Base-by-base conservation (phyloP, 37 sponge, comb jelly and placozoan genomes). In the Agelas oroides region DNA sequence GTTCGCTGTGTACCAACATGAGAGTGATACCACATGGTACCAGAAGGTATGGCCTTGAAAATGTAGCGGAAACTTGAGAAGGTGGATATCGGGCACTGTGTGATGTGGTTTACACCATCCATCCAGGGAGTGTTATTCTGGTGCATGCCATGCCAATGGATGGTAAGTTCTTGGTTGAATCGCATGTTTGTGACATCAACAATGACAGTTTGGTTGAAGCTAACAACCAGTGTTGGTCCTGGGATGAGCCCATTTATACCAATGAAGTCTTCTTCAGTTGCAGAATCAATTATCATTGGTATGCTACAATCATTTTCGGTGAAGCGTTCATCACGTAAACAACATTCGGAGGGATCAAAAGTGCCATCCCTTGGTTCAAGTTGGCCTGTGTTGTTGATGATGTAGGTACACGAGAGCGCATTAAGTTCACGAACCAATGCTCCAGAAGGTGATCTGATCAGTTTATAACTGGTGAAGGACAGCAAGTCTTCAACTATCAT, bases 21-120 rank as follows among this genome's bases (percentile, higher is more conserved):
- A n/a, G n/a, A n/a, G n/a, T n/a, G n/a, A 18, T 56, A 56, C 58
- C 58, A 56, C 58, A 81, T 62, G 0, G 92, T 92, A 0, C 92
- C 92, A 54, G 84, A 53, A 14, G 75, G 84, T 5, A 12, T 35
- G 23, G 87, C 87, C 57, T 25, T 87, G 79, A 92, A 92, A 11
- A 15, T 53, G 76, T 92, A 92, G 24, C 55, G 70, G 37, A 83
- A 92, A 17, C 59, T 38, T 38, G 74, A 52, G 31, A 13, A 33
- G 2, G 92, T 56, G 0, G 5, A n/a, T n/a, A n/a, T n/a, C n/a
- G n/a, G n/a, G n/a, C n/a, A n/a, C n/a, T n/a, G n/a, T n/a, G n/a
- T n/a, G n/a, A n/a, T n/a, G n/a, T n/a, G n/a, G n/a, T n/a, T n/a
- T n/a, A n/a, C n/a, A n/a, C n/a, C n/a, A n/a, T n/a, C n/a, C n/a